Evolutionary conservation across 2,888 invertebrate genomes (phyloP), one percentile per base, ranked within the genome.

Genomic region (Trichopoda pennipes): DNA sequence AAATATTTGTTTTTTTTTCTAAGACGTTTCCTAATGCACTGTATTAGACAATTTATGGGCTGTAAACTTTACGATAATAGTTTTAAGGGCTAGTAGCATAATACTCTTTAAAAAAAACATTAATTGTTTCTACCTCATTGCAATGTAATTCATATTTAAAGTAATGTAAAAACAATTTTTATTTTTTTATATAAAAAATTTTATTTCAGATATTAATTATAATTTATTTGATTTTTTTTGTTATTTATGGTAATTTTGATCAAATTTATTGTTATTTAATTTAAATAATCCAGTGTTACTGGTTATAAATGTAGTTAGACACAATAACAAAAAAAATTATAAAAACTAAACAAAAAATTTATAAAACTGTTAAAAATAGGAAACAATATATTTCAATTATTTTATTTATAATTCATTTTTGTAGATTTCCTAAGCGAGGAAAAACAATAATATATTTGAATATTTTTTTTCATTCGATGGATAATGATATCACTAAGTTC

Each of bases 401-500:
- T 47, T 63, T 63, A 6, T 63, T 63, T 47, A 32, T 17, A 17
- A 21, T 60, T 60, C 19, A 21, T 16, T 1, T 21, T 60, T 21
- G 2, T 60, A 16, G 16, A 60, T 23, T 14, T 38, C 10, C 9
- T 1, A 1, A 35, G 8, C 8, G 35, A 35, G 35, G 9, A 35
- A 35, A 6, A 35, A 35, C 8, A 10, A 10, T 35, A 7, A 38
- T n/a, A n/a, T n/a, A n/a, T n/a, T 28, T 21, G 4, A 28, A 28
- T 28, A 4, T 28, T 28, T 77, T 76, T 56, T 49, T 16, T 16
- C 0, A 17, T 51, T 53, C 17, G 17, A 63, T 21, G 28, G 66
- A 60, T 72, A 78, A 60, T 64, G 60, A 64, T 66, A 78, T 60
- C 53, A 78, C 72, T 53, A 79, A 55, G 53, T 79, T 79, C 63